phyloP scores from a whole-genome alignment of 2,113 vertebrate genomes.

The human region GRCh38 chr1:239662501-239663000 shows the following conservation, averaged over 20 bases:
- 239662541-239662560: neutral
- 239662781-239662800: neutral
- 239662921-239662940: no score
- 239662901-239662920: no score
- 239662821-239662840: neutral
- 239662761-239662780: neutral
- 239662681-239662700: neutral
- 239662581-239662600: neutral
- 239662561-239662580: neutral
- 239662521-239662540: neutral
- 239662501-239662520: neutral
- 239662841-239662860: neutral
- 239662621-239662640: neutral
- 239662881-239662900: fast-evolving
- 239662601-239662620: neutral
- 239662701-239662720: neutral
- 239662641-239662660: neutral
- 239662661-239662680: neutral
- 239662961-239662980: no score
- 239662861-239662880: no score
- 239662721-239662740: neutral
- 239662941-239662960: no score
- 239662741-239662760: neutral
- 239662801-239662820: no score
- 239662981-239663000: no score